phyloP scores from a whole-genome alignment of 2,888 invertebrate species.

The Automeris io region DNA sequence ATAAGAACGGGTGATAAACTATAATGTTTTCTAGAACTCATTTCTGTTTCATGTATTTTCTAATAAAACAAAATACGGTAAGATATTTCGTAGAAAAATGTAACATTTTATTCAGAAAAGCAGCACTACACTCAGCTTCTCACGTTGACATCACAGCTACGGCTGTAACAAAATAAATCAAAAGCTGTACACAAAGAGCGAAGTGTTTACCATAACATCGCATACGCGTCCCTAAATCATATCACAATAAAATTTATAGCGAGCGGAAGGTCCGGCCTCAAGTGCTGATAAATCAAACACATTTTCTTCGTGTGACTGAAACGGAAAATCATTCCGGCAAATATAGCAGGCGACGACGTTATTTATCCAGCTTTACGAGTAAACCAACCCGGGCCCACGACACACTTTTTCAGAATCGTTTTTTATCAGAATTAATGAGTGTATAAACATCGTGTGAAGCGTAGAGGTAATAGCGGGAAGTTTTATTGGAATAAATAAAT shows the following conservation, averaged over 20 bases:
- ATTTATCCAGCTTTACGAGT: slow-evolving; percentile 37
- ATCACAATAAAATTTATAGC: slow-evolving; percentile 76
- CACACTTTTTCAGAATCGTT: slow-evolving; percentile 25
- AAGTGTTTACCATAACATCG: slow-evolving; percentile 75
- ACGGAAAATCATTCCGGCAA: slow-evolving; percentile 66
- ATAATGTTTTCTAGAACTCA: too few species aligned
- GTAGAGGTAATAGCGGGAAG: background rate
- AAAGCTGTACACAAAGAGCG: slow-evolving; percentile 60
- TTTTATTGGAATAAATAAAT: background rate
- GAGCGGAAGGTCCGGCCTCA: slow-evolving; percentile 72
- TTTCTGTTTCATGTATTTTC: too few species aligned
- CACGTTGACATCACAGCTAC: slow-evolving; percentile 15
- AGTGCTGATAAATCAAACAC: slow-evolving; percentile 74
- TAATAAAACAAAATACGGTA: too few species aligned
- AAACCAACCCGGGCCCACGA: slow-evolving; percentile 17
- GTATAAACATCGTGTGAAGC: background rate
- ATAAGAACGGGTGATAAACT: too few species aligned
- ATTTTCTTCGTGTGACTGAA: slow-evolving; percentile 69
- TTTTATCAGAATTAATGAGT: slow-evolving; percentile 22
- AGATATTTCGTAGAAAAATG: too few species aligned
- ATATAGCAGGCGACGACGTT: slow-evolving; percentile 49
- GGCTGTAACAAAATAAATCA: slow-evolving; percentile 54
- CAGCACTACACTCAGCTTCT: slow-evolving; percentile 26
- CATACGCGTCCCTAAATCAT: slow-evolving; percentile 71
- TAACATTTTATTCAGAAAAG: slow-evolving; percentile 25